These are phyloP conservation scores for Serranus cabrilla DNA, from an alignment of 2,797 vertebrate genomes.

Conservation along the genomic window DNA sequence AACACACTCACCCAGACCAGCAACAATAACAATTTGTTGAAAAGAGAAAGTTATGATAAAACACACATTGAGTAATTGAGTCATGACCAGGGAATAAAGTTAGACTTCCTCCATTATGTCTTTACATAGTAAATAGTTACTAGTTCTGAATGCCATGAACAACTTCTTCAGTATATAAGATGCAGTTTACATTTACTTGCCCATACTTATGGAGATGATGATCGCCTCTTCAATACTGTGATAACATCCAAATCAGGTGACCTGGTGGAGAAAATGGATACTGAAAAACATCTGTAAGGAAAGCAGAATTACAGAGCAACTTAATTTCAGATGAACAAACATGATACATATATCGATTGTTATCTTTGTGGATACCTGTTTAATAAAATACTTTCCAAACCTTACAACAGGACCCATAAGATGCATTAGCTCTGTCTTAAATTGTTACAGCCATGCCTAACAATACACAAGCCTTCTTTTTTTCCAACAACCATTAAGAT, in stretches of 20 bases:
- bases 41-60: too few relatives aligned
- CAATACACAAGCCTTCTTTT: not conserved
- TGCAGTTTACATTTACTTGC: too few relatives aligned
- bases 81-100: too few relatives aligned
- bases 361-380: conserved; percentile 19
- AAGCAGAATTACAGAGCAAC: not conserved
- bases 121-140: too few relatives aligned
- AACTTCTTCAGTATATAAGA: too few relatives aligned
- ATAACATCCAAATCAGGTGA: not conserved
- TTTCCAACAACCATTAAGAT: conserved; percentile 52
- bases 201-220: too few relatives aligned
- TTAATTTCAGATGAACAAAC: not conserved
- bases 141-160: too few relatives aligned
- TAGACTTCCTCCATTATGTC: too few relatives aligned
- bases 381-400: conserved; percentile 46
- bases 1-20: too few relatives aligned
- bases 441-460: conserved; percentile 57
- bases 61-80: too few relatives aligned
- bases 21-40: too few relatives aligned
- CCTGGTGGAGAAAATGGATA: not conserved
- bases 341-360: conserved; percentile 19
- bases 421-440: conserved; percentile 42
- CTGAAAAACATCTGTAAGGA: not conserved
- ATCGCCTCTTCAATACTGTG: too few relatives aligned
- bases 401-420: not conserved